These are phyloP conservation scores for Ecliptopera silaceata DNA, from an alignment of 2,888 invertebrate genomes.

Conservation along the genomic window DNA sequence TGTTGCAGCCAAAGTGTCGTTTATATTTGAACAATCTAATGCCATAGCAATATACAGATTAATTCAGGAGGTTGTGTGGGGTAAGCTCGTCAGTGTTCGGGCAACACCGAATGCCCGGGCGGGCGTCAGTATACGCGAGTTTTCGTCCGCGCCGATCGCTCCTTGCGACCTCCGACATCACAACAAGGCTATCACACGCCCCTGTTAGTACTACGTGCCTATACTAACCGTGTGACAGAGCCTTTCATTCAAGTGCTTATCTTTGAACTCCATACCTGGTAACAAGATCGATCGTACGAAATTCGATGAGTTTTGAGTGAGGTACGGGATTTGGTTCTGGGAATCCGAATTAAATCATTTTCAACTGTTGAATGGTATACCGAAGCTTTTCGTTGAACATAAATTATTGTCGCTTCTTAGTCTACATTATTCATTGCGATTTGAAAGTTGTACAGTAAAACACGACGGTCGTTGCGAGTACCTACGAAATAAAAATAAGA, in stretches of 20 bases:
- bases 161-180: conserved; percentile 44
- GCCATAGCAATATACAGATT: not conserved
- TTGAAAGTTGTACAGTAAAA: conserved; percentile 3
- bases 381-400: not conserved
- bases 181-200: conserved; percentile 45
- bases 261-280: conserved; percentile 5
- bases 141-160: conserved; percentile 65
- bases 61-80: conserved; percentile 32
- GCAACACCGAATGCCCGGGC: conserved; percentile 72
- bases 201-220: conserved; percentile 50
- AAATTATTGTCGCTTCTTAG: not conserved
- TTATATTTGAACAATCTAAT: too few species aligned
- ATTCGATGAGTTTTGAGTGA: conserved; percentile 2
- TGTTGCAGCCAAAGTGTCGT: too few species aligned
- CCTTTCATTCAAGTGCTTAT: conserved; percentile 29
- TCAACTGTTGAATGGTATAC: conserved; percentile 24
- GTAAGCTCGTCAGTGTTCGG: conserved; percentile 45
- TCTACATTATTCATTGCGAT: conserved; percentile 13
- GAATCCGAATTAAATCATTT: conserved; percentile 5
- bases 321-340: conserved; percentile 6
- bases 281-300: not conserved
- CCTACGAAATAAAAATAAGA: too few species aligned
- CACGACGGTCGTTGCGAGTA: conserved; percentile 5
- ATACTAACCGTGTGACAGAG: conserved; percentile 40
- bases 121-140: conserved; percentile 78